Percentiles rank a stretch among this genome's conserved stretches.
phyloP scores from a whole-genome alignment of 2,113 vertebrate species.

The Ornithorhynchus anatinus region DNA sequence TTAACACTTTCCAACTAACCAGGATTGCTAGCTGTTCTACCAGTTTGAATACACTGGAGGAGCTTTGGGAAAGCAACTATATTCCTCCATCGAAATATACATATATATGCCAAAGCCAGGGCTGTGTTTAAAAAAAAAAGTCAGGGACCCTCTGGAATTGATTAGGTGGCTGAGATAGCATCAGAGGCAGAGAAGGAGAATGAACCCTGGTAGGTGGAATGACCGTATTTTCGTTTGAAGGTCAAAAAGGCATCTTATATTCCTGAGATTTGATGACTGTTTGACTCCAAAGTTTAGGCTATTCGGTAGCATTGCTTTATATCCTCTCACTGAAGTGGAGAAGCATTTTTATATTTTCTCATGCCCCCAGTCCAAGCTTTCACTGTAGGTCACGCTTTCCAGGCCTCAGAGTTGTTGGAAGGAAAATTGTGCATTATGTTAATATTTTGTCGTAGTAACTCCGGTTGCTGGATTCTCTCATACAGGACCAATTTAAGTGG shows the following conservation, averaged over 20 bases:
- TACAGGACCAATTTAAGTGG: not conserved
- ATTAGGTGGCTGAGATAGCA: slow-evolving; percentile 35
- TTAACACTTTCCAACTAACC: too few species aligned
- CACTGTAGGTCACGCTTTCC: slow-evolving; percentile 27
- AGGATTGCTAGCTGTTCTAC: not conserved
- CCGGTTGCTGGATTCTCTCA: slow-evolving; percentile 9
- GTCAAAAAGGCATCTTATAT: too few species aligned
- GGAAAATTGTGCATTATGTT: slow-evolving; percentile 42
- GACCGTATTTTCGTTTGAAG: too few species aligned
- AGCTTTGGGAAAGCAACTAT: not conserved
- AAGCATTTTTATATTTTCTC: slow-evolving; percentile 57
- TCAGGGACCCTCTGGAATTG: slow-evolving; percentile 28
- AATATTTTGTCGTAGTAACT: slow-evolving; percentile 43
- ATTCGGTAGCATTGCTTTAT: slow-evolving; percentile 6
- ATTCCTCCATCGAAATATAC: not conserved
- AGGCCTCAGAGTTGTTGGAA: slow-evolving; percentile 29
- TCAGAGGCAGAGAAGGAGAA: slow-evolving; percentile 42
- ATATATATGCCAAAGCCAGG: not conserved
- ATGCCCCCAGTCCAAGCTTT: slow-evolving; percentile 47
- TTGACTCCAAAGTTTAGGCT: slow-evolving; percentile 44
- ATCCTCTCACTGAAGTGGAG: slow-evolving; percentile 34
- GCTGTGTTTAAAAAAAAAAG: slow-evolving; percentile 11
- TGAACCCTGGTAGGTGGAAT: slow-evolving; percentile 29
- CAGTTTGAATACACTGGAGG: not conserved
- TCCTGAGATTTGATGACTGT: slow-evolving; percentile 38